Base-by-base conservation (phyloP, 2,888 invertebrate genomes). In the Actias luna region DNA sequence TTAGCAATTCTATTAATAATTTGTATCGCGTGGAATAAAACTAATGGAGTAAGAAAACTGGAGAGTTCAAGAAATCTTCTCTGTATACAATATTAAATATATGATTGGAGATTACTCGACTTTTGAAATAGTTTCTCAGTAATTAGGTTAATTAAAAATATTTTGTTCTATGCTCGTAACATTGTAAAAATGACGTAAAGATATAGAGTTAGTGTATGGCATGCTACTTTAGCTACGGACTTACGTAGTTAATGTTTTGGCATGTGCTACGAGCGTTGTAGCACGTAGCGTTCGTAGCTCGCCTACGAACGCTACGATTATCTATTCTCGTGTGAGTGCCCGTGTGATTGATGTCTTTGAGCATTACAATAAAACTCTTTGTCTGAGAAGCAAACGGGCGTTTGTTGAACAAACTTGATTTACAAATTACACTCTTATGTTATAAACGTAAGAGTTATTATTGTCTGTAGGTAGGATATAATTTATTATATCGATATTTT, bases 341-440 rank as follows among this genome's bases (percentile, higher is more conserved):
- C 16, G 55, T n/a, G 55, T 55, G 55, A 55, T 55, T 55, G 55
- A 55, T 55, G 55, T 7, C 55, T 55, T 55, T 5, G 27, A n/a
- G n/a, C 29, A 55, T 50, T 50, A 50, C 46, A 50, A 50, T 50
- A 50, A 50, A 50, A 50, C 46, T 50, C 22, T 50, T 50, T 50
- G 16, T 25, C 10, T 50, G 3, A 50, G 22, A 50, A 50, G 3
- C 12, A 50, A 25, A 50, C 22, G 8, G 25, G 25, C 25, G 25
- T 50, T 25, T 25, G 12, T 25, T 50, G 2, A 3, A 50, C 12
- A 25, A 25, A 50, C 25, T 50, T 4, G 4, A n/a, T n/a, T 50
- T 50, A 0, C 4, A 25, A 50, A 8, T 50, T 50, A 12, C 12
- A 4, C 12, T 50, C 25, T 50, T 50, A 50, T 50, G 8, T 1